Conservation (phyloP, 1,140 invertebrate genomes). For the Zelostemma sp. region DNA sequence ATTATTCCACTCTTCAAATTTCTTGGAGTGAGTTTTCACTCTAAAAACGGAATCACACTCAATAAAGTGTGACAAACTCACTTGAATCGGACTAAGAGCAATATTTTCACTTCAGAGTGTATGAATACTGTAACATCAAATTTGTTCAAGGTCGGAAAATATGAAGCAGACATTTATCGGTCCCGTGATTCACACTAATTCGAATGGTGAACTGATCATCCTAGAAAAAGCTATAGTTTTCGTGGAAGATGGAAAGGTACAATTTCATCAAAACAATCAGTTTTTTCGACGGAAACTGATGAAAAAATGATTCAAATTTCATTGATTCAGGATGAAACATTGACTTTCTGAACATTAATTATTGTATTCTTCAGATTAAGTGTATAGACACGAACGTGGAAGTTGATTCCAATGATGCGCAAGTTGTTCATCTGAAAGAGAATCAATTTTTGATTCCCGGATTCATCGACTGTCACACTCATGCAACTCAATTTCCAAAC, state of each 20-base stretch:
- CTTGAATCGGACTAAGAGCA: too few relatives aligned
- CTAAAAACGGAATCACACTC: too few relatives aligned
- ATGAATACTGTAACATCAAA: too few relatives aligned
- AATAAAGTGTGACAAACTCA: too few relatives aligned
- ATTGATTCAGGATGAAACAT: too few relatives aligned
- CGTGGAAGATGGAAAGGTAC: slow-evolving; percentile 67
- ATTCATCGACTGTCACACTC: slow-evolving; percentile 90
- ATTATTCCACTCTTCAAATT: too few relatives aligned
- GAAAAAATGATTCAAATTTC: too few relatives aligned
- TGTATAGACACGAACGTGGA: slow-evolving; percentile 19
- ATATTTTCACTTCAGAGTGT: too few relatives aligned
- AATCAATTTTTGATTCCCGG: slow-evolving; percentile 87
- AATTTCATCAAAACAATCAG: not conserved
- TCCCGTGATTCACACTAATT: slow-evolving; percentile 56
- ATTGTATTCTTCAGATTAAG: slow-evolving; percentile 41
- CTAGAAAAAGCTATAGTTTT: slow-evolving; percentile 66
- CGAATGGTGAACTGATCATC: slow-evolving; percentile 53
- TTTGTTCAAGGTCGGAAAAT: not conserved
- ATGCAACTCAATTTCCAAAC: slow-evolving; percentile 90
- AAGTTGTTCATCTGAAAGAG: slow-evolving; percentile 62
- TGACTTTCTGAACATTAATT: too few relatives aligned
- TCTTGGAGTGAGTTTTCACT: too few relatives aligned
- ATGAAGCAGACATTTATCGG: slow-evolving; percentile 58
- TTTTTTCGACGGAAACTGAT: too few relatives aligned
- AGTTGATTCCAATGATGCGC: slow-evolving; percentile 51